phyloP scores from a whole-genome alignment of 2,888 invertebrate species.

The Patella caerulea region DNA sequence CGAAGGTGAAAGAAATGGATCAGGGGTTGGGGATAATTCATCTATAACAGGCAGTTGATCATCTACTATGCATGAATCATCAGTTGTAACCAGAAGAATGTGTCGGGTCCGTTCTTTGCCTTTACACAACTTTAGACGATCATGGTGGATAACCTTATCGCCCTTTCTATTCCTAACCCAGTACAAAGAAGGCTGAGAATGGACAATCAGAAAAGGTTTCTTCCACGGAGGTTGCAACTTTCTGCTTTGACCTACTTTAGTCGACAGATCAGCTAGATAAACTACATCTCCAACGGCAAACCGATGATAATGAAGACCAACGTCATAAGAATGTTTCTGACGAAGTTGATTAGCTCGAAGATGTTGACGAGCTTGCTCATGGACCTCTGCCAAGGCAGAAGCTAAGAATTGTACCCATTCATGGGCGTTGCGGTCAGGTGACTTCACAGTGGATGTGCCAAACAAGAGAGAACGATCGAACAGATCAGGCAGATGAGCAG shows the following conservation, averaged over 20 bases:
- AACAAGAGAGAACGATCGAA: background rate
- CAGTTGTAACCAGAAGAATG: too few relatives aligned
- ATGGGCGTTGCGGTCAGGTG: background rate
- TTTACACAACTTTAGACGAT: conserved; percentile 12
- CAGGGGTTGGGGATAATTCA: too few relatives aligned
- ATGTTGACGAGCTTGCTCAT: too few relatives aligned
- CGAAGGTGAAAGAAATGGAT: too few relatives aligned
- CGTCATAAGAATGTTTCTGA: conserved; percentile 25
- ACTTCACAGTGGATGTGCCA: background rate
- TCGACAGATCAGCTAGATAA: conserved; percentile 14
- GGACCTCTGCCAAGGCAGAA: too few relatives aligned
- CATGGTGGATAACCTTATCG: conserved; percentile 9
- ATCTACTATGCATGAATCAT: too few relatives aligned
- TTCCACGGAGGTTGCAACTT: background rate
- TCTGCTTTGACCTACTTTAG: conserved; percentile 14
- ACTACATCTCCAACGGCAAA: conserved; percentile 14
- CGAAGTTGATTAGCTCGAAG: background rate
- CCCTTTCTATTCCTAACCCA: background rate
- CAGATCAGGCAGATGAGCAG: too few relatives aligned
- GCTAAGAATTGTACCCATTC: too few relatives aligned
- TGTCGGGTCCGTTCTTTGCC: background rate
- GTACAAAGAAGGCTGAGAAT: background rate
- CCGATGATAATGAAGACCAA: background rate
- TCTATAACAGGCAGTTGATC: too few relatives aligned
- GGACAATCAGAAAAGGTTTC: background rate